Percentiles rank a stretch among this genome's conserved stretches.
phyloP scores from a whole-genome alignment of 1,140 invertebrate species.

The Philotrypesis tridentata region DNA sequence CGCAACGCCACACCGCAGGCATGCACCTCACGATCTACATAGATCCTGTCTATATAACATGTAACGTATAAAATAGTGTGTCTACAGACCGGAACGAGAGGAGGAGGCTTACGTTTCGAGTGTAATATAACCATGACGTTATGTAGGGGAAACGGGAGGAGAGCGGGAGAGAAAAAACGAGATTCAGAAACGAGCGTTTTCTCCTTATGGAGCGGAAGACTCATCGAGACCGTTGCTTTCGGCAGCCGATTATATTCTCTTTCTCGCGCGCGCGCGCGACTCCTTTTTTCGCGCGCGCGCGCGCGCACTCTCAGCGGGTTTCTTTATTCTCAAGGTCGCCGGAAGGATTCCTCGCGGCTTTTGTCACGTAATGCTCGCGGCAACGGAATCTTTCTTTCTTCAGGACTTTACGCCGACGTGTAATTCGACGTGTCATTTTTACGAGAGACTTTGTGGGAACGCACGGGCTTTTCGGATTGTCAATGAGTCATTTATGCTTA shows the following conservation, averaged over 20 bases:
- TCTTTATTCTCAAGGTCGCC: conserved; percentile 18
- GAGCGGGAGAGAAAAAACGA: not conserved
- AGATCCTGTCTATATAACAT: not conserved
- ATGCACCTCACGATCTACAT: too few relatives aligned
- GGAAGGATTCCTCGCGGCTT: conserved; percentile 6
- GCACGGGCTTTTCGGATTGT: too few relatives aligned
- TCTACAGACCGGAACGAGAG: too few relatives aligned
- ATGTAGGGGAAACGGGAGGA: not conserved
- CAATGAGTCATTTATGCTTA: too few relatives aligned
- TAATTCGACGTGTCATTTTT: too few relatives aligned
- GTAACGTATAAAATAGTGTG: too few relatives aligned
- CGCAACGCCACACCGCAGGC: not conserved
- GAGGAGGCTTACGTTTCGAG: not conserved
- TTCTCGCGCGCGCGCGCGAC: not conserved
- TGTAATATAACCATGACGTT: not conserved
- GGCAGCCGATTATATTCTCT: not conserved
- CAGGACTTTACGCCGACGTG: not conserved
- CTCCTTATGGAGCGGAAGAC: not conserved
- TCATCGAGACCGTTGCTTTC: not conserved
- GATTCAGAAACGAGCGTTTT: not conserved
- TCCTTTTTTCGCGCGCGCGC: not conserved
- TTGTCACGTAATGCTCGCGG: not conserved
- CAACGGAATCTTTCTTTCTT: not conserved
- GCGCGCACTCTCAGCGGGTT: not conserved
- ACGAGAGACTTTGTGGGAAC: too few relatives aligned